Evolutionary conservation across 53 echinoderm and acorn worm genomes (phyloP).

Genomic region (Pentamera pediparva): DNA sequence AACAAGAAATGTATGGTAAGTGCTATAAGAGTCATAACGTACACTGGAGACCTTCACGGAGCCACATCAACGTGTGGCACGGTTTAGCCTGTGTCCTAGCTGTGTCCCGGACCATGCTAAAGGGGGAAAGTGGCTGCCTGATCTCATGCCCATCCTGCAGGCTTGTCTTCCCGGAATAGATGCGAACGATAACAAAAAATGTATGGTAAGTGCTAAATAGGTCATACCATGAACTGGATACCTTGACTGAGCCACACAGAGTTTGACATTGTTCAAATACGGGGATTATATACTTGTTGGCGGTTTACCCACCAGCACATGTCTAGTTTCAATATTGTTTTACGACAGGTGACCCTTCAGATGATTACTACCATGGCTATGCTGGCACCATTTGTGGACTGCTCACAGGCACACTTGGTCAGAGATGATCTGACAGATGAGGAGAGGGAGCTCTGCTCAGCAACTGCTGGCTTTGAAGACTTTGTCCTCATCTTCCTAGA

Average conservation of each 20-base stretch:
- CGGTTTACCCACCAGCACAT: too few species aligned
- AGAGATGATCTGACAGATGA: constrained; percentile 79
- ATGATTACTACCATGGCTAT: constrained; percentile 71
- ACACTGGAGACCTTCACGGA: constrained; percentile 84
- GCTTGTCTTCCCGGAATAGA: constrained; percentile 89
- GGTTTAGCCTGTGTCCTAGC: constrained; percentile 80
- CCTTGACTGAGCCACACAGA: constrained; percentile 86
- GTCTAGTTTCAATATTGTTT: neutral
- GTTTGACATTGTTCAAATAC: too few species aligned
- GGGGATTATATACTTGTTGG: too few species aligned
- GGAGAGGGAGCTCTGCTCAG: constrained; percentile 91
- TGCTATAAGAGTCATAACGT: constrained; percentile 64
- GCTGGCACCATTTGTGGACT: constrained; percentile 88
- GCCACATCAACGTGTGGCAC: constrained; percentile 92
- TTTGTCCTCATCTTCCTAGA: constrained; percentile 88
- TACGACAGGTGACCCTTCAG: constrained; percentile 71
- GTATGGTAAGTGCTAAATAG: constrained; percentile 76
- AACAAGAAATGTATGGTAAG: constrained; percentile 81
- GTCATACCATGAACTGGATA: constrained; percentile 75
- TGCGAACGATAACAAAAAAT: constrained; percentile 86
- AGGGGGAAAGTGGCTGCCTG: constrained; percentile 79
- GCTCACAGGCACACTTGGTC: constrained; percentile 73
- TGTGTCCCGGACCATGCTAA: constrained; percentile 67
- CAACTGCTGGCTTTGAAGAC: constrained; percentile 87
- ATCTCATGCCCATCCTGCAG: constrained; percentile 75